Evolutionary conservation across 2,888 invertebrate genomes (phyloP).

Genomic region (Megalurothrips usitatus): DNA sequence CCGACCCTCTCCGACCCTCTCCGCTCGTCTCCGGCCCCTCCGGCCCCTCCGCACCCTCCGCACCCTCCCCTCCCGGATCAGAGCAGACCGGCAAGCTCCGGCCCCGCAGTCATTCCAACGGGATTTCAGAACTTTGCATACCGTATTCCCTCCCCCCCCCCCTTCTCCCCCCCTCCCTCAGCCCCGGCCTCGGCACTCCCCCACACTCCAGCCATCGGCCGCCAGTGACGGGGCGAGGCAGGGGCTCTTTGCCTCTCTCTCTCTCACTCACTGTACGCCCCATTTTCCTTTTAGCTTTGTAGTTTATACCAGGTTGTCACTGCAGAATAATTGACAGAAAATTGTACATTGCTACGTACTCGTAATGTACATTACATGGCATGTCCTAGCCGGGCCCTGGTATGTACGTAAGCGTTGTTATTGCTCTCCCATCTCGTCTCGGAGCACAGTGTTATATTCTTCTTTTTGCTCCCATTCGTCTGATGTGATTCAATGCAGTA

Average conservation of each 20-base stretch:
- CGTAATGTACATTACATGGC: too few relatives aligned
- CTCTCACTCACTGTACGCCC: not conserved
- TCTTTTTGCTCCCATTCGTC: too few relatives aligned
- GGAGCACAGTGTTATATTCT: too few relatives aligned
- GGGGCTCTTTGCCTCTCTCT: constrained; percentile 1
- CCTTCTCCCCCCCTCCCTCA: not conserved
- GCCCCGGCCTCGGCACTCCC: not conserved
- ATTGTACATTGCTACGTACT: too few relatives aligned
- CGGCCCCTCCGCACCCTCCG: constrained; percentile 39
- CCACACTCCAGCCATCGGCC: not conserved
- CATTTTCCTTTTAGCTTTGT: constrained; percentile 17
- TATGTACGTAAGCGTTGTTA: too few relatives aligned
- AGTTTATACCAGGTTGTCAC: too few relatives aligned
- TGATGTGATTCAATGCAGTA: too few relatives aligned
- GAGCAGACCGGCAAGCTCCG: too few relatives aligned
- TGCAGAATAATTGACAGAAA: too few relatives aligned
- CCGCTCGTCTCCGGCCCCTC: too few relatives aligned
- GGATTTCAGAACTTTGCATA: constrained; percentile 11
- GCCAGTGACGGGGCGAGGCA: constrained; percentile 29
- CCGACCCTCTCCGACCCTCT: constrained; percentile 38
- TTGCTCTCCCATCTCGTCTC: too few relatives aligned
- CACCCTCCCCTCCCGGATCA: not conserved
- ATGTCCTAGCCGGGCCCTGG: too few relatives aligned
- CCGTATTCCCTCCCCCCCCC: not conserved
- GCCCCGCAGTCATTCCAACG: constrained; percentile 3